A percentile compares a stretch with the other conserved stretches of the same genome.
Conservation (phyloP, 2,888 invertebrate species). For the Heteromyza rotundicornis region DNA sequence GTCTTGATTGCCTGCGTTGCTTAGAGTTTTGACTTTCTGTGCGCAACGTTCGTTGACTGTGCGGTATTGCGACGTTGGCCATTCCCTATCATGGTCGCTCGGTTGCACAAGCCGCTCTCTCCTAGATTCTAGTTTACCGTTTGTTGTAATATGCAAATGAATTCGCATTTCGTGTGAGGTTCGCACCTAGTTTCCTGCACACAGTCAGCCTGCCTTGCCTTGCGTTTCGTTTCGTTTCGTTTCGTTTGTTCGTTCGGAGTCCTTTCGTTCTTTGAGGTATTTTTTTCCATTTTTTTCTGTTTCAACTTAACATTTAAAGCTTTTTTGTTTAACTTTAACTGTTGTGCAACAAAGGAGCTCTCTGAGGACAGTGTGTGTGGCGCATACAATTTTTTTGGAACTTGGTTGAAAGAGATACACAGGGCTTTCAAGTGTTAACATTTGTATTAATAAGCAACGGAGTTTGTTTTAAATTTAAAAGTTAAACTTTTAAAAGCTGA, state of each 20-base stretch:
- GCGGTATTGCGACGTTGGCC: not conserved
- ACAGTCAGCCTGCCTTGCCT: not conserved
- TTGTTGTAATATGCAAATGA: slow-evolving; percentile 47
- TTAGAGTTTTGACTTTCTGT: not conserved
- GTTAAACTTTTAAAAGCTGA: too few relatives aligned
- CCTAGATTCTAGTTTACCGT: slow-evolving; percentile 36
- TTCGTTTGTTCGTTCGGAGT: not conserved
- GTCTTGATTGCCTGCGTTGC: not conserved
- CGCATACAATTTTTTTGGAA: too few relatives aligned
- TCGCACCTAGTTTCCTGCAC: slow-evolving; percentile 40
- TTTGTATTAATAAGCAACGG: too few relatives aligned
- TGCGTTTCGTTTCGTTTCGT: not conserved
- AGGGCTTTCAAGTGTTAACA: too few relatives aligned
- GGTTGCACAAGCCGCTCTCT: not conserved
- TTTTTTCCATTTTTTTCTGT: not conserved
- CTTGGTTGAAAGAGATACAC: too few relatives aligned
- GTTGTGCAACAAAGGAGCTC: too few relatives aligned
- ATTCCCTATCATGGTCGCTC: not conserved
- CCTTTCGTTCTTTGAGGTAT: not conserved
- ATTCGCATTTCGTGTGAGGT: slow-evolving; percentile 53
- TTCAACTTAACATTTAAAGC: not conserved
- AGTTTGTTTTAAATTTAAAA: too few relatives aligned
- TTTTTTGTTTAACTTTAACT: too few relatives aligned
- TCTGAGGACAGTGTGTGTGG: too few relatives aligned
- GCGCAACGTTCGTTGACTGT: not conserved